These are phyloP conservation scores for Pipistrellus kuhlii DNA, from an alignment of 2,797 vertebrate genomes.

Conservation along the genomic window DNA sequence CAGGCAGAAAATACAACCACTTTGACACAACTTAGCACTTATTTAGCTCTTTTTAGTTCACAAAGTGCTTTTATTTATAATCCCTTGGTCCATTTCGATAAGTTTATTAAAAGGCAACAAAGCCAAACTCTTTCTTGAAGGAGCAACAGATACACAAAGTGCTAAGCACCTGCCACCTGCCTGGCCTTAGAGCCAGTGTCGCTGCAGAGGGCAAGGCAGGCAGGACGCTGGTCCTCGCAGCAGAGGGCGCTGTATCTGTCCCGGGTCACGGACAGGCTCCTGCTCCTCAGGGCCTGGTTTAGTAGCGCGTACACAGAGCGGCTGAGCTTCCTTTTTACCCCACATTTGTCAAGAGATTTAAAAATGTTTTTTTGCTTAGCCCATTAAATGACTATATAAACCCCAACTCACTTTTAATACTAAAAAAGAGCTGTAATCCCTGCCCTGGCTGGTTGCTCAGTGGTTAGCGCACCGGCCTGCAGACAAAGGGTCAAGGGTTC, in stretches of 20 bases:
- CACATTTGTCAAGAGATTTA: not conserved
- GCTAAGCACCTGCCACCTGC: not conserved
- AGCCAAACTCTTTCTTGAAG: too few species aligned
- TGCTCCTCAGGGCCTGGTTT: rapidly evolving
- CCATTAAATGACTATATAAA: not conserved
- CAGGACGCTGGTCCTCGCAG: rapidly evolving
- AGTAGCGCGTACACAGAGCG: rapidly evolving
- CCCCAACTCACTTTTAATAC: not conserved
- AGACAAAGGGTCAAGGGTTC: too few species aligned
- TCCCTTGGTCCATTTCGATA: too few species aligned
- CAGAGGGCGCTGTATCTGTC: rapidly evolving
- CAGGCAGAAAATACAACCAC: rapidly evolving
- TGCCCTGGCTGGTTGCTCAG: too few species aligned
- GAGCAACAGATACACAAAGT: not conserved
- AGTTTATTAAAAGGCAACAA: not conserved
- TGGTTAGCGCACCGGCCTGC: too few species aligned
- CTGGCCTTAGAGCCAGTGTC: not conserved
- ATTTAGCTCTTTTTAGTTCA: not conserved
- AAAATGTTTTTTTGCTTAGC: rapidly evolving
- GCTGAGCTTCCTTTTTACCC: rapidly evolving
- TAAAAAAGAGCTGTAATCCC: too few species aligned
- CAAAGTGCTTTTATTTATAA: too few species aligned
- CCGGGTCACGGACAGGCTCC: rapidly evolving
- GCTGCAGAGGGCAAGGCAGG: not conserved
- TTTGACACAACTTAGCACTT: rapidly evolving